Evolutionary conservation across 2,797 vertebrate species (phyloP).

Genomic region (Xyrichtys novacula): DNA sequence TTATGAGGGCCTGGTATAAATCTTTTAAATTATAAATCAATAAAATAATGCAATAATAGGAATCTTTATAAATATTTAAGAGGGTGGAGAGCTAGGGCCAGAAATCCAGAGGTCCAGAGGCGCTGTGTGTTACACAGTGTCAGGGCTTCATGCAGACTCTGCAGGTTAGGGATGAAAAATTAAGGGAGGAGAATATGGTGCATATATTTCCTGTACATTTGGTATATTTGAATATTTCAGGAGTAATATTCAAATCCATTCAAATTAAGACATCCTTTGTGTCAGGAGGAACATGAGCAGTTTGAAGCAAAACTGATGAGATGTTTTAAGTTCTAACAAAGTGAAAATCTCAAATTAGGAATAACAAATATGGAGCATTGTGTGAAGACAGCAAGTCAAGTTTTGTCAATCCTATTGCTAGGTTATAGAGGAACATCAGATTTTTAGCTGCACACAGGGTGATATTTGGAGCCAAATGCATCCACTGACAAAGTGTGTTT

Average conservation of each 20-base stretch:
- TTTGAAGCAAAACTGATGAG: conserved; percentile 36
- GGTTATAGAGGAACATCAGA: conserved; percentile 30
- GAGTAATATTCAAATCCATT: no score
- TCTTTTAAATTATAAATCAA: conserved; percentile 99
- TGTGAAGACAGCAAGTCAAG: conserved; percentile 38
- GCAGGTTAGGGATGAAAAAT: conserved; percentile 27
- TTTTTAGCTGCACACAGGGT: conserved; percentile 30
- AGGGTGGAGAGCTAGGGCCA: conserved; percentile 56
- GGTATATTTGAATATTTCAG: conserved; percentile 8
- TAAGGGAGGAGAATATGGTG: conserved; percentile 8
- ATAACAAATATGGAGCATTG: conserved; percentile 26
- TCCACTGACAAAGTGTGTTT: conserved; percentile 42
- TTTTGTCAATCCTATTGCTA: conserved; percentile 6
- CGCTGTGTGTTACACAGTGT: conserved; percentile 41
- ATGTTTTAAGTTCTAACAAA: conserved; percentile 30
- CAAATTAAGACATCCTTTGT: conserved; percentile 6
- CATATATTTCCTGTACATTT: conserved; percentile 4
- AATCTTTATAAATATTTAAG: conserved; percentile 95
- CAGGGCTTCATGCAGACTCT: conserved; percentile 27
- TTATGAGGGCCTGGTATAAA: conserved; percentile 89
- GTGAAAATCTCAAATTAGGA: conserved; percentile 26
- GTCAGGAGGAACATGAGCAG: background rate
- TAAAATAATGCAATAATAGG: conserved; percentile 99
- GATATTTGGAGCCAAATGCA: conserved; percentile 51
- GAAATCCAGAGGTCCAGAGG: conserved; percentile 19